Percentiles rank a stretch among this genome's conserved stretches.
Conservation (phyloP, 2,888 invertebrate genomes). For the Drosophila percnosoma region DNA sequence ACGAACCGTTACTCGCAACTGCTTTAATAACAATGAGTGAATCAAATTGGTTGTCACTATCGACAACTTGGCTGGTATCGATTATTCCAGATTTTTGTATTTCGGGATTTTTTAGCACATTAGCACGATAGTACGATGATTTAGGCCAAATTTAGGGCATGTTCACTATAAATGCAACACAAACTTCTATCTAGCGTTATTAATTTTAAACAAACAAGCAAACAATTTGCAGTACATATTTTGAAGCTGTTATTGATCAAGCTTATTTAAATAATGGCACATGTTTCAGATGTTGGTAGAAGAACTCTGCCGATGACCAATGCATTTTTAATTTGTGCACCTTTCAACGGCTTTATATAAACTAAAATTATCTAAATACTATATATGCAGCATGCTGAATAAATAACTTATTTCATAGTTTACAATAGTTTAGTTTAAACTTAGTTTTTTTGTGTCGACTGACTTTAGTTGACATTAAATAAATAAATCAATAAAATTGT, state of each 20-base stretch:
- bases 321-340: not conserved
- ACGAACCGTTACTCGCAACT: conserved; percentile 42
- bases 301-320: not conserved
- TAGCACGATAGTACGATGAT: not conserved
- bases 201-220: not conserved
- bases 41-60: conserved; percentile 7
- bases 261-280: not conserved
- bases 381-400: not conserved
- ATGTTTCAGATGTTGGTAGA: not conserved
- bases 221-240: not conserved
- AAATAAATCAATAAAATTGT: not conserved
- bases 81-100: not conserved
- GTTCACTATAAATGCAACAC: not conserved
- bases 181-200: not conserved
- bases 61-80: conserved; percentile 6
- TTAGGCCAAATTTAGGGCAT: not conserved
- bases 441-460: not conserved
- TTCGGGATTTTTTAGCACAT: not conserved
- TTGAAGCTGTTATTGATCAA: not conserved
- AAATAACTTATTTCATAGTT: not conserved
- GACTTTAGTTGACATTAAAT: not conserved
- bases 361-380: not conserved
- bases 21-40: conserved; percentile 37
- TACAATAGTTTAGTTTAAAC: not conserved
- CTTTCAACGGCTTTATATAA: not conserved